These are phyloP conservation scores for Microplitis manilae DNA, from an alignment of 2,888 invertebrate genomes.

Conservation along the genomic window DNA sequence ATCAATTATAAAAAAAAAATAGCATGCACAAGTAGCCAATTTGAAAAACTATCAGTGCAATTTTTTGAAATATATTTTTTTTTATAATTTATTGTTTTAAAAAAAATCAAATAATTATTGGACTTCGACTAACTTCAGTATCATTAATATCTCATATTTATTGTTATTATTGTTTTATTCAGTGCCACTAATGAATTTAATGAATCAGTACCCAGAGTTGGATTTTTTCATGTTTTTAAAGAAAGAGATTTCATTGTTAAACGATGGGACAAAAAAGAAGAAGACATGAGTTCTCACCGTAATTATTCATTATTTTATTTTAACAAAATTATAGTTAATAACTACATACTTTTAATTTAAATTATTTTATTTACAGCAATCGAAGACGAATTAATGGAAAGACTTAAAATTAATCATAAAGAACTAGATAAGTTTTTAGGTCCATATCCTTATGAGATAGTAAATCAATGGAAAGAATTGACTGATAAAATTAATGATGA, in stretches of 20 bases:
- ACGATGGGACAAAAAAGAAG: conserved; percentile 86
- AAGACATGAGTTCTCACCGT: conserved; percentile 79
- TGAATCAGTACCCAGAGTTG: conserved; percentile 77
- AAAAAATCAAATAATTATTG: no score
- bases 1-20: no score
- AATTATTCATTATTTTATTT: conserved; percentile 59
- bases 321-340: background rate
- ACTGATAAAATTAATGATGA: conserved; percentile 73
- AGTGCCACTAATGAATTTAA: conserved; percentile 74
- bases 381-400: conserved; percentile 78
- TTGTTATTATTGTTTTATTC: conserved; percentile 54
- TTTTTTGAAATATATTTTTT: no score
- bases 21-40: no score
- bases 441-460: conserved; percentile 92
- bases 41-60: no score
- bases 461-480: conserved; percentile 88
- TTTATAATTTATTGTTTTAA: no score
- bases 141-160: conserved; percentile 55
- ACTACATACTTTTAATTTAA: background rate
- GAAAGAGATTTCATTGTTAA: conserved; percentile 87
- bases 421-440: conserved; percentile 86
- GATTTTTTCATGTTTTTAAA: conserved; percentile 89
- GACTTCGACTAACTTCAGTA: no score
- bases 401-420: conserved; percentile 79
- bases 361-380: conserved; percentile 71